A percentile compares a stretch with the other conserved stretches of the same genome.
Evolutionary conservation across 35 echinoderm and acorn worm species (phyloP).

Genomic region (Stichopus chloronotus): DNA sequence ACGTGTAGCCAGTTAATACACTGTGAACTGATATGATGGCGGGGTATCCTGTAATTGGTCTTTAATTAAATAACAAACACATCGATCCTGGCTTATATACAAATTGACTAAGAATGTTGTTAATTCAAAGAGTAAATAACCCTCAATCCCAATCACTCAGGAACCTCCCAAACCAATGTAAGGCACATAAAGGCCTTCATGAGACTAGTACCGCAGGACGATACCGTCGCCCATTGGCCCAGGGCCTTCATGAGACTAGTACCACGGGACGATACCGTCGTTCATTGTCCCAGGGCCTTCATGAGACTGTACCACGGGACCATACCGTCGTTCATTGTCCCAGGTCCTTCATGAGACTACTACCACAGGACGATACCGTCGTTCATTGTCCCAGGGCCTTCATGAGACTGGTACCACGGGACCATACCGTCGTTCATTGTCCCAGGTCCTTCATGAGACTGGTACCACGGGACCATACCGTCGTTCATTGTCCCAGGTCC

Average conservation of each 20-base stretch:
- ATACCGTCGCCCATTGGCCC: not conserved
- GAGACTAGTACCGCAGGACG: not conserved
- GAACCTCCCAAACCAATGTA: not conserved
- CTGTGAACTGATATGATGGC: not conserved
- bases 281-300: not conserved
- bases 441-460: not conserved
- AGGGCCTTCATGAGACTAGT: not conserved
- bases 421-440: not conserved
- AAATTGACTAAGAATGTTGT: not conserved
- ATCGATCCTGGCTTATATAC: not conserved
- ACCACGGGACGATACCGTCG: not conserved
- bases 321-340: too few species aligned
- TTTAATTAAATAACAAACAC: not conserved
- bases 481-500: not conserved
- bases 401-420: not conserved
- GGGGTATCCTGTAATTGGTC: not conserved
- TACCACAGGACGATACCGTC: not conserved
- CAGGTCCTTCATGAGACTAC: not conserved
- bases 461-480: not conserved
- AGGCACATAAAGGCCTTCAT: not conserved
- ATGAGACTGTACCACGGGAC: too few species aligned
- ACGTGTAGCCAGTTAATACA: not conserved
- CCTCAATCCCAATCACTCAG: constrained; percentile 7
- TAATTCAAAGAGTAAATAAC: not conserved
- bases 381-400: constrained; percentile 1